These are phyloP conservation scores for Siniperca scherzeri DNA, from an alignment of 2,797 vertebrate genomes.

Conservation along the genomic window DNA sequence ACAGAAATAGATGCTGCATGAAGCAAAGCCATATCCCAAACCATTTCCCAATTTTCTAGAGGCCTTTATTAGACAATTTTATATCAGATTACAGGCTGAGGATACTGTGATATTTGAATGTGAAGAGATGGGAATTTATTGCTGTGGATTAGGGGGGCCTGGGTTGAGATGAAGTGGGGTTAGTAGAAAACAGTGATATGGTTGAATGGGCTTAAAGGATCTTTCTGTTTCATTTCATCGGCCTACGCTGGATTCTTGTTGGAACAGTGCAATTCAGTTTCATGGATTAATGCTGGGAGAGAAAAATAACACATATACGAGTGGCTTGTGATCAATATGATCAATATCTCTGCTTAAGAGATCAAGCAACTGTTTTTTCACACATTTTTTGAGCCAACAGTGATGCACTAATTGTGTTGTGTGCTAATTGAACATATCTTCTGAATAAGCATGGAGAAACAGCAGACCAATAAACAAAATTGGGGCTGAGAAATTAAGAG, in stretches of 20 bases:
- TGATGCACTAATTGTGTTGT: constrained; percentile 1
- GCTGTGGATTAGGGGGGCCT: constrained; percentile 51
- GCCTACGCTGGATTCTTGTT: constrained; percentile 41
- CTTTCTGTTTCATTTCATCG: constrained; percentile 66
- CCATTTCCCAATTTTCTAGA: not conserved
- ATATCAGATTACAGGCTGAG: constrained; percentile 57
- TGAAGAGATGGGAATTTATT: constrained; percentile 53
- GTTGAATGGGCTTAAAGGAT: constrained; percentile 67
- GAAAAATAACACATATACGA: constrained; percentile 20
- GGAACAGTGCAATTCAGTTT: constrained; percentile 34
- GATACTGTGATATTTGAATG: constrained; percentile 56
- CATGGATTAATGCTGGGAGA: constrained; percentile 51
- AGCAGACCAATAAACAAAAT: not conserved
- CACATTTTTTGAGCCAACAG: not conserved
- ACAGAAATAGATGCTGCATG: constrained; percentile 24
- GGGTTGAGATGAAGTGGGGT: constrained; percentile 59
- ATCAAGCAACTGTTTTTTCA: constrained; percentile 1
- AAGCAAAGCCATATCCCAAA: constrained; percentile 17
- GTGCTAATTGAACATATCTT: not conserved
- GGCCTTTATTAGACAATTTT: constrained; percentile 41
- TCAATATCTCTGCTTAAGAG: constrained; percentile 40
- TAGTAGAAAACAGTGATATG: constrained; percentile 59
- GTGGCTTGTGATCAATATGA: constrained; percentile 20
- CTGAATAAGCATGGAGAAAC: not conserved
- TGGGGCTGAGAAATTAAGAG: not conserved